Conservation (phyloP, 2,888 invertebrate species). For the Xanthia togata region DNA sequence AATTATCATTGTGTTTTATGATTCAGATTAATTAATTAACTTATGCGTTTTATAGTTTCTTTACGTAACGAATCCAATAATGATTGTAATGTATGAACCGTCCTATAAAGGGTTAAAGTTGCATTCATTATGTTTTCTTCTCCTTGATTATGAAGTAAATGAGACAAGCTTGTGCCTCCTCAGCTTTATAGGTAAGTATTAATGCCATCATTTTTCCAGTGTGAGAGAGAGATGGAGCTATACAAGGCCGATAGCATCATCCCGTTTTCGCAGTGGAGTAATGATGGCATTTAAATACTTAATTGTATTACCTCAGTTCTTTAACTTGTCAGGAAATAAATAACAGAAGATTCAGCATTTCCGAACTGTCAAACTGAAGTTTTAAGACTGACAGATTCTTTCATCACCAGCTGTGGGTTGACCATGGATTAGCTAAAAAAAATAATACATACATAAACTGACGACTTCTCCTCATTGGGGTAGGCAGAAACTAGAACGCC, state of each 20-base stretch:
- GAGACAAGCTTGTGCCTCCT: background rate
- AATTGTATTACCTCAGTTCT: no score
- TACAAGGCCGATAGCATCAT: no score
- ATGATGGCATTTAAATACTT: no score
- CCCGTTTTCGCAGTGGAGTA: no score
- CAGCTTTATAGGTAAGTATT: no score
- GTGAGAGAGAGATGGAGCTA: no score
- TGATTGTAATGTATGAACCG: background rate
- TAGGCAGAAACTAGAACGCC: no score
- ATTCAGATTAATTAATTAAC: conserved; percentile 29
- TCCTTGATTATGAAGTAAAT: background rate
- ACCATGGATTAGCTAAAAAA: background rate
- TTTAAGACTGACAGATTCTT: background rate
- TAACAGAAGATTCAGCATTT: background rate
- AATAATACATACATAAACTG: no score
- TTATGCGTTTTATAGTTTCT: background rate
- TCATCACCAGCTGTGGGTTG: accelerated
- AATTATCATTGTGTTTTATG: conserved; percentile 62
- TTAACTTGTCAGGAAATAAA: background rate
- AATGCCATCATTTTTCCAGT: no score
- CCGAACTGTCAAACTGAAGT: background rate
- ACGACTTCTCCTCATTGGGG: no score
- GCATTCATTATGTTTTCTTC: background rate
- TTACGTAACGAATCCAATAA: background rate
- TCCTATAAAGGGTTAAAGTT: no score